Conservation (phyloP, 2,888 invertebrate species). For the Stenchaetothrips biformis region DNA sequence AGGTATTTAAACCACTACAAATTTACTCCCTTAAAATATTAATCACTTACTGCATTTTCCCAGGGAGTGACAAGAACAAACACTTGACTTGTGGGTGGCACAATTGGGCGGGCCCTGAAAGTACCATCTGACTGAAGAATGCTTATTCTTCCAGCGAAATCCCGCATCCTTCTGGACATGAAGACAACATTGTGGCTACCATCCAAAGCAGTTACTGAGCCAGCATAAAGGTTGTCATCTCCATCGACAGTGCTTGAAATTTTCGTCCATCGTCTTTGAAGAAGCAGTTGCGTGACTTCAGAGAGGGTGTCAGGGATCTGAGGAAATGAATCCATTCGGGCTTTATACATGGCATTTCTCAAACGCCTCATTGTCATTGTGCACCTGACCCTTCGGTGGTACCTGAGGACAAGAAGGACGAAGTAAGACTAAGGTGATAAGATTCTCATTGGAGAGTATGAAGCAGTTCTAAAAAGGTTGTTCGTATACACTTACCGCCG, state of each 20-base stretch:
- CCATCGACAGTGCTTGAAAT: neutral
- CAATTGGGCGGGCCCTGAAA: neutral
- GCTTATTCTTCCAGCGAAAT: neutral
- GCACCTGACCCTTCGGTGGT: neutral
- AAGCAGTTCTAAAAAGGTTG: too few relatives aligned
- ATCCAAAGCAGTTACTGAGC: neutral
- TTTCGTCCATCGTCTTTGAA: neutral
- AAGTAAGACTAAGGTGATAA: too few relatives aligned
- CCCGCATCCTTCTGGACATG: neutral
- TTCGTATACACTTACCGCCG: too few relatives aligned
- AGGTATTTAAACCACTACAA: too few relatives aligned
- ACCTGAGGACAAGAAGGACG: neutral
- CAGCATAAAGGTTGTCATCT: neutral
- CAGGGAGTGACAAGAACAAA: neutral
- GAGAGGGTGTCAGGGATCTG: neutral
- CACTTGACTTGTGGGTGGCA: neutral
- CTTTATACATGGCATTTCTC: neutral
- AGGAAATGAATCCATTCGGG: neutral
- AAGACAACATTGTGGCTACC: neutral
- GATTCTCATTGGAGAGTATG: too few relatives aligned
- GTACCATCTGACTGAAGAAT: neutral
- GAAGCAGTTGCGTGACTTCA: neutral
- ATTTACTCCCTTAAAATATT: too few relatives aligned
- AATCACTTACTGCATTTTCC: neutral
- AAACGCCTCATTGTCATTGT: neutral